phyloP scores from a whole-genome alignment of 2,888 invertebrate genomes.

The Linnaemya vulpina region DNA sequence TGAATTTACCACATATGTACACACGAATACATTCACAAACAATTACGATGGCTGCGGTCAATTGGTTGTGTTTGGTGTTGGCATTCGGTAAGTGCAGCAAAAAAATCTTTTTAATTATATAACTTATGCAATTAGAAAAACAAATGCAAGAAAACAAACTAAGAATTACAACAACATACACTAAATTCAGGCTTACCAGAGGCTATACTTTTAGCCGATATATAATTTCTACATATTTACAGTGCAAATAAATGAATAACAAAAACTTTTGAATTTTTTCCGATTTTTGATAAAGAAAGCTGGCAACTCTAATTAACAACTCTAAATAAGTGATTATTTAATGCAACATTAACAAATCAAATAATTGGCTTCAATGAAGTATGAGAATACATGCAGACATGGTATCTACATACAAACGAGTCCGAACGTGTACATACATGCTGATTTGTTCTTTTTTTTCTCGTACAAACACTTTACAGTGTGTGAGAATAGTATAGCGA shows the following conservation, averaged over 20 bases:
- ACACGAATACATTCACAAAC: constrained; percentile 33
- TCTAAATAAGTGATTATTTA: constrained; percentile 19
- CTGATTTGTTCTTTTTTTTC: neutral
- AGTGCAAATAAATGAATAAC: too few species aligned
- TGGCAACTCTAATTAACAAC: too few species aligned
- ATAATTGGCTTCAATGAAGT: neutral
- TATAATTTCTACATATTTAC: too few species aligned
- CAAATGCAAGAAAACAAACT: neutral
- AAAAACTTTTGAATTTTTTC: too few species aligned
- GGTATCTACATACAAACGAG: too few species aligned
- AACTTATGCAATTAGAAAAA: constrained; percentile 41
- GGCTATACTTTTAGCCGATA: too few species aligned
- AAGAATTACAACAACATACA: constrained; percentile 10
- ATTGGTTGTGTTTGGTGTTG: constrained; percentile 71
- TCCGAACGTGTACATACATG: neutral
- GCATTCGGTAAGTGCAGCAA: constrained; percentile 71
- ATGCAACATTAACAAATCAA: neutral
- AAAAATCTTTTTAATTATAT: constrained; percentile 35
- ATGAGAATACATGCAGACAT: neutral
- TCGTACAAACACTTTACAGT: neutral
- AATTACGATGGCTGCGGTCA: constrained; percentile 71
- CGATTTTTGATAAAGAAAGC: too few species aligned
- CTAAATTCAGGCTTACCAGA: neutral
- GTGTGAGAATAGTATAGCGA: neutral
- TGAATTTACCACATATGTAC: constrained; percentile 41